Evolutionary conservation across 1,140 invertebrate genomes (phyloP).

Genomic region (Pararge aegeria): DNA sequence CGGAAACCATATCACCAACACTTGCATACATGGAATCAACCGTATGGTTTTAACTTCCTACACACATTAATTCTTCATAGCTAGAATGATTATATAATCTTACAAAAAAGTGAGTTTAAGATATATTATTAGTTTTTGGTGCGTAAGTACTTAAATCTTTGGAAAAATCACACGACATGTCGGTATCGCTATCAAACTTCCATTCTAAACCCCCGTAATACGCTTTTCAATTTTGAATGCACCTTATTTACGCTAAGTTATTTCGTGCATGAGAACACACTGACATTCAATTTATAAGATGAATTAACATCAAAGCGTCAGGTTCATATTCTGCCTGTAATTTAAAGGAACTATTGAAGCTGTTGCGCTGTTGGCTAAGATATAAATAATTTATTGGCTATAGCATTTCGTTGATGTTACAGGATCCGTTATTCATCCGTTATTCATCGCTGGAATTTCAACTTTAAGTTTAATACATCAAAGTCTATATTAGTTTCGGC

Average conservation of each 20-base stretch:
- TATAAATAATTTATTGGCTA: slow-evolving; percentile 9
- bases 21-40: too few relatives aligned
- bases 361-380: slow-evolving; percentile 4
- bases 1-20: too few relatives aligned
- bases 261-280: not conserved
- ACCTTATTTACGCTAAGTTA: not conserved
- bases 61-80: too few relatives aligned
- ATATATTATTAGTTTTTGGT: too few relatives aligned
- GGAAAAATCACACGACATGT: too few relatives aligned
- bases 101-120: too few relatives aligned
- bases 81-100: too few relatives aligned
- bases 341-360: slow-evolving; percentile 8
- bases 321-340: not conserved
- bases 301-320: slow-evolving; percentile 1
- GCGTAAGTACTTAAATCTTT: too few relatives aligned
- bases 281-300: not conserved
- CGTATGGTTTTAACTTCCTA: too few relatives aligned
- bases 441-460: not conserved
- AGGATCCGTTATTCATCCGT: not conserved
- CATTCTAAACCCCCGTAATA: not conserved
- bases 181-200: too few relatives aligned
- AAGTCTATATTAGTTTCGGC: not conserved
- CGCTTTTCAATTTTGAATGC: not conserved
- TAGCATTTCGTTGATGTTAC: not conserved
- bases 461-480: not conserved